These are phyloP conservation scores for Aurelia sp. DNA, from an alignment of 30 jellyfish, hydroid and myxozoan genomes.

Conservation along the genomic window DNA sequence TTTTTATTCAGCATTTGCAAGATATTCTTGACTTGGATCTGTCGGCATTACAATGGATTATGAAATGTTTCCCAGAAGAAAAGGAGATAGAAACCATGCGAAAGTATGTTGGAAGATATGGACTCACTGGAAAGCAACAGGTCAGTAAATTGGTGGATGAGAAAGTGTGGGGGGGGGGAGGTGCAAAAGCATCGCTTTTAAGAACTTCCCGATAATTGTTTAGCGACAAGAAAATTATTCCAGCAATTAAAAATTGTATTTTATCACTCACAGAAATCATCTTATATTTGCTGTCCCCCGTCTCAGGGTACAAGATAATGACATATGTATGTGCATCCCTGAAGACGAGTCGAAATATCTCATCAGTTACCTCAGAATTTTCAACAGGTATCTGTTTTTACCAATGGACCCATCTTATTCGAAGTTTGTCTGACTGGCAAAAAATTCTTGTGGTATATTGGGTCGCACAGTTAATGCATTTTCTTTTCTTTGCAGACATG, in stretches of 20 bases:
- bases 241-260: too few species aligned
- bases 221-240: too few species aligned
- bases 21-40: constrained; percentile 92
- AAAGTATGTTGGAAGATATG: constrained; percentile 88
- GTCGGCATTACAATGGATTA: constrained; percentile 88
- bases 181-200: too few species aligned
- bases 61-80: constrained; percentile 93
- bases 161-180: too few species aligned
- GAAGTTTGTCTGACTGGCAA: constrained; percentile 94
- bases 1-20: constrained; percentile 76
- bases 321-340: too few species aligned
- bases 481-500: constrained; percentile 60
- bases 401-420: constrained; percentile 81
- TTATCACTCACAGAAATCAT: too few species aligned
- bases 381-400: background rate
- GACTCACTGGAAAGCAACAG: constrained; percentile 98
- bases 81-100: constrained; percentile 86
- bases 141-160: constrained; percentile 13
- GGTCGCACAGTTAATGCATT: background rate
- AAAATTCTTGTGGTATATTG: constrained; percentile 83
- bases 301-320: too few species aligned
- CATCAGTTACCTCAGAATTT: too few species aligned
- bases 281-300: too few species aligned
- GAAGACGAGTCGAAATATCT: too few species aligned
- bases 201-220: too few species aligned